phyloP scores from a whole-genome alignment of 2,797 vertebrate species.

The Cynopterus sphinx region DNA sequence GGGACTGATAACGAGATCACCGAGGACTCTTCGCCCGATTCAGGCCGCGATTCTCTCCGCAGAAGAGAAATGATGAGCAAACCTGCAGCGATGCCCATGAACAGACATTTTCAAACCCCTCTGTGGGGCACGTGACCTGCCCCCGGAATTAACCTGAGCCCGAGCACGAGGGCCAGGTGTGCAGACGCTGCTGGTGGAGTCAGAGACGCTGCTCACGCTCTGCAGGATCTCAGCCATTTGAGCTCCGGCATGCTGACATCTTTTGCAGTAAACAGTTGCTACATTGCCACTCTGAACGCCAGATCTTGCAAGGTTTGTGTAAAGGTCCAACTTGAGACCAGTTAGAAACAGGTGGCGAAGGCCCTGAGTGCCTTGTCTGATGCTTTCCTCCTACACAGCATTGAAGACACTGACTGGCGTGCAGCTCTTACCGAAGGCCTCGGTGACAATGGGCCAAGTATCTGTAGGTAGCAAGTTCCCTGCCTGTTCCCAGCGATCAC shows the following conservation, averaged over 20 bases:
- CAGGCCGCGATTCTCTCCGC: constrained; percentile 41
- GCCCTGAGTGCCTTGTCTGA: no score
- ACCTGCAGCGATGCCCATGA: background rate
- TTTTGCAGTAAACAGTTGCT: background rate
- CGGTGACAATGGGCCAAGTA: background rate
- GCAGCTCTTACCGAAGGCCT: background rate
- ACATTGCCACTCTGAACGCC: background rate
- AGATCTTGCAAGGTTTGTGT: background rate
- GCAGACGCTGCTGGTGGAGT: fast-evolving
- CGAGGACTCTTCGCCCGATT: constrained; percentile 47
- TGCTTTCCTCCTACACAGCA: background rate
- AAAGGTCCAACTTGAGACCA: background rate
- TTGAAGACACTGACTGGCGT: background rate
- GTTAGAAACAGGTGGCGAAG: background rate
- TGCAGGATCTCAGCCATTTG: fast-evolving
- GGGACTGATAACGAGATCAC: constrained; percentile 66
- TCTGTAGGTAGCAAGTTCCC: background rate
- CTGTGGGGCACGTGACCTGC: background rate
- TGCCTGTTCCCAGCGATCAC: background rate
- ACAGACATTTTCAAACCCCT: background rate
- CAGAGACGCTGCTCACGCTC: background rate
- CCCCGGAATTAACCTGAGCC: background rate
- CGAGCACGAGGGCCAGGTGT: fast-evolving
- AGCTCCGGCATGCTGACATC: background rate
- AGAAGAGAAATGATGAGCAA: background rate